Percentiles rank a stretch among this genome's conserved stretches.
Evolutionary conservation across 37 sponge, comb jelly and placozoan genomes (phyloP).

Genomic region (Axinella damicornis): DNA sequence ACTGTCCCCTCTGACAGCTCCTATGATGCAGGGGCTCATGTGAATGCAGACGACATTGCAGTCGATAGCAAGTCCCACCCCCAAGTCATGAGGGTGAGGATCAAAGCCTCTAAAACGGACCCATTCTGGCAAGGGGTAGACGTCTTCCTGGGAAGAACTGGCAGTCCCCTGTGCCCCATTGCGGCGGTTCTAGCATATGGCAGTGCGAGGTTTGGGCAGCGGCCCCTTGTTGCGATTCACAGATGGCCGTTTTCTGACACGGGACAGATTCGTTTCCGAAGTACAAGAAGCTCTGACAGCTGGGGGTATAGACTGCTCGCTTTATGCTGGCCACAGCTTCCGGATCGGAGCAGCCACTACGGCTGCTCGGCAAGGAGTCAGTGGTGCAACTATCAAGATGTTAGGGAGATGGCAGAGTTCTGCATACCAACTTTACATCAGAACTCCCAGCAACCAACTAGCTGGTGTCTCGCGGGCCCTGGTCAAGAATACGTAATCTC

Average conservation of each 20-base stretch:
- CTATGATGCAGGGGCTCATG: not conserved
- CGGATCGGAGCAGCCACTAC: constrained; percentile 52
- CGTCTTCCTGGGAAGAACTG: constrained; percentile 18
- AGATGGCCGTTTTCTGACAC: constrained; percentile 12
- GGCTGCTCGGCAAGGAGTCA: constrained; percentile 3
- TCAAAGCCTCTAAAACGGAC: constrained; percentile 24
- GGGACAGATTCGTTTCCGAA: constrained; percentile 10
- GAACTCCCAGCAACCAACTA: constrained; percentile 5
- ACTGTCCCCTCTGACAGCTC: not conserved
- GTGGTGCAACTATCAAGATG: constrained; percentile 3
- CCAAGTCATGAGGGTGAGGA: not conserved
- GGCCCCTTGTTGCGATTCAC: constrained; percentile 12
- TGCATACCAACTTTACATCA: constrained; percentile 21
- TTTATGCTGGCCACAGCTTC: constrained; percentile 7
- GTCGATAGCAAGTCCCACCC: constrained; percentile 23
- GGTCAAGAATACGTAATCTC: no score
- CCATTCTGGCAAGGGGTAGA: constrained; percentile 37
- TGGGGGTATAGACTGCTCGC: constrained; percentile 21
- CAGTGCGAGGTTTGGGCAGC: not conserved
- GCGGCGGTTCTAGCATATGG: not conserved
- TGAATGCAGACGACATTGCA: not conserved
- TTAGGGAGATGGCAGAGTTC: constrained; percentile 36
- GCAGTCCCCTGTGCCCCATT: constrained; percentile 15
- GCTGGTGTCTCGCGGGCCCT: not conserved
- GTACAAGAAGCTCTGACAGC: constrained; percentile 14